phyloP scores from a whole-genome alignment of 2,113 vertebrate genomes.

The Anarhynchus alexandrinus region DNA sequence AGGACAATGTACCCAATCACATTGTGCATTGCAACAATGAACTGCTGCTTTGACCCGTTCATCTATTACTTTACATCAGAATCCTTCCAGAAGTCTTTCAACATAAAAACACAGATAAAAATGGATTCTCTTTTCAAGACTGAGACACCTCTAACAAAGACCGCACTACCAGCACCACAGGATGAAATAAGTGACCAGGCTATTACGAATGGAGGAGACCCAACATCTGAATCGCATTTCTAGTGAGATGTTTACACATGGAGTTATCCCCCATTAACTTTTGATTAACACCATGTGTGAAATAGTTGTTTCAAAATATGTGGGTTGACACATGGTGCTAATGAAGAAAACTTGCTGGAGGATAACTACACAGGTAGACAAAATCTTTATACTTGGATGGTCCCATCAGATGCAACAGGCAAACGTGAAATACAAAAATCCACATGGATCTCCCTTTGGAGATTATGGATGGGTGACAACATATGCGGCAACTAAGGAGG shows the following conservation, averaged over 20 bases:
- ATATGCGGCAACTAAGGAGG: not conserved
- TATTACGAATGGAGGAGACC: conserved; percentile 84
- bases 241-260: conserved; percentile 23
- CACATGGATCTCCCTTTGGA: not conserved
- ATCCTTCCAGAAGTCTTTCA: conserved; percentile 95
- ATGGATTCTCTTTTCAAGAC: conserved; percentile 85
- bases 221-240: conserved; percentile 80
- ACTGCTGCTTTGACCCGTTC: conserved; percentile 97
- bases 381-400: not conserved
- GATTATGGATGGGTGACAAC: not conserved
- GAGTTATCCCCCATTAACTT: not conserved
- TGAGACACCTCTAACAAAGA: conserved; percentile 75
- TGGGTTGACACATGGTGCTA: not conserved
- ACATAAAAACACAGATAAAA: conserved; percentile 83
- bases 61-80: conserved; percentile 98
- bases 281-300: not conserved
- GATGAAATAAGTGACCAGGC: conserved; percentile 76
- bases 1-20: conserved; percentile 94
- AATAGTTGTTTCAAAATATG: not conserved
- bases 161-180: conserved; percentile 69
- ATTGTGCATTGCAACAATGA: conserved; percentile 89
- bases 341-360: not conserved
- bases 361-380: not conserved
- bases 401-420: not conserved
- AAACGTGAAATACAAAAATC: not conserved